Evolutionary conservation across 2,113 vertebrate genomes (phyloP), one percentile per base, ranked within the genome.

Genomic region (Larimichthys crocea): DNA sequence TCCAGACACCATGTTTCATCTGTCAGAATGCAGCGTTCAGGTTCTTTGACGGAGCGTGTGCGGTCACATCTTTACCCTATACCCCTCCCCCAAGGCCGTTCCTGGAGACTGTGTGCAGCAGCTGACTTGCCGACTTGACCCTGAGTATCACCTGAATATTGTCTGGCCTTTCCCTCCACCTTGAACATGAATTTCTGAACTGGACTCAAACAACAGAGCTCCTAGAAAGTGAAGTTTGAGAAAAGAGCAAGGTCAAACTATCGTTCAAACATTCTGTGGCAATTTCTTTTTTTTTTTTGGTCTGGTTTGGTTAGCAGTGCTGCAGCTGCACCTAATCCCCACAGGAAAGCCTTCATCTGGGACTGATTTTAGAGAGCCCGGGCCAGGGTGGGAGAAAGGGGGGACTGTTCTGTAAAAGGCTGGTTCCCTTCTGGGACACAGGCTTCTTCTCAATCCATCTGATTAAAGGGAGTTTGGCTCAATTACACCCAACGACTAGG

Each of bases 391-490:
- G 77, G 76, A 85, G 82, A 84, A 87, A 82, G 80, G 71, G 74
- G 67, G 74, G 77, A 82, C 87, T 92, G 81, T 92, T 91, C 64
- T 76, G 63, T 71, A 77, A 86, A 85, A 78, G 61, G 59, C 85
- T 80, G 40, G 82, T 79, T 87, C 65, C 53, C 76, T 89, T 92
- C 83, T 91, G 89, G 80, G 86, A 84, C 42, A 31, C 75, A 70
- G 81, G 72, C 73, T 76, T 93, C 76, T 75, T 88, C 87, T 88
- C 90, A 71, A 90, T 92, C 85, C 75, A 65, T 74, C 85, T 93
- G 94, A 95, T 95, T 94, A 95, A 93, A 94, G 92, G 74, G 85
- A 90, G 90, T 91, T 91, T 86, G 91, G 90, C 85, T 94, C 91
- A 85, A 93, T 95, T 94, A 93, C 91, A 89, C 82, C 85, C 80